Evolutionary conservation across 2,113 vertebrate species (phyloP), one percentile per base, ranked within the genome.

Genomic region (Vulpes lagopus): DNA sequence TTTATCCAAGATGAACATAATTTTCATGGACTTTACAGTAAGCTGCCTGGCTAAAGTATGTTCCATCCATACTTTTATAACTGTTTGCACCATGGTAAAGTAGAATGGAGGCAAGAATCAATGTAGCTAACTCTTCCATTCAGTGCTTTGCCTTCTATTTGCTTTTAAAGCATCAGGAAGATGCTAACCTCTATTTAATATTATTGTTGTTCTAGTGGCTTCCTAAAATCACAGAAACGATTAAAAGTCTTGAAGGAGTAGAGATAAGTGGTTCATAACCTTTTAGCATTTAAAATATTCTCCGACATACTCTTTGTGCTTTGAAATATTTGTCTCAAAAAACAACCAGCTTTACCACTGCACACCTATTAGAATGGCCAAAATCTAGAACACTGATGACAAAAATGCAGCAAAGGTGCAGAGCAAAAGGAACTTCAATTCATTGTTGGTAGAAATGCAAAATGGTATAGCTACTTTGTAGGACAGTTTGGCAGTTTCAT

Each of bases 271-370:
- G 55, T 69, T 96, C 51, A 60, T 32, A 17, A 59, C 4, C 5
- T 76, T 35, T 59, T 67, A 27, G 10, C 22, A 35, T 43, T 93
- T 64, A 59, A 51, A 89, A 43, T 78, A 9, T 43, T 78, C 23
- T 69, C 35, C 51, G 53, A 51, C 27, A 74, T 76, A 76, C 51
- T 51, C 38, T 73, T 76, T 60, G 20, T 78, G 35, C 67, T 83
- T 82, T 76, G 30, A 89, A 89, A 93, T 78, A 43, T 78, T 78
- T 89, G 53, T 93, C 60, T 89, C 83, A 89, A 83, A 69, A 87
- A 73, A 83, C 8, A 65, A 65, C n/a, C n/a, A 43, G 59, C n/a
- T 78, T 57, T 65, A 86, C 14, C 23, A 38, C 57, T 9, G 2
- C 32, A 76, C 11, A 85, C 32, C 53, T 86, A 57, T 30, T 65